phyloP scores from a whole-genome alignment of 2,113 vertebrate genomes.

The Thunnus maccoyii region DNA sequence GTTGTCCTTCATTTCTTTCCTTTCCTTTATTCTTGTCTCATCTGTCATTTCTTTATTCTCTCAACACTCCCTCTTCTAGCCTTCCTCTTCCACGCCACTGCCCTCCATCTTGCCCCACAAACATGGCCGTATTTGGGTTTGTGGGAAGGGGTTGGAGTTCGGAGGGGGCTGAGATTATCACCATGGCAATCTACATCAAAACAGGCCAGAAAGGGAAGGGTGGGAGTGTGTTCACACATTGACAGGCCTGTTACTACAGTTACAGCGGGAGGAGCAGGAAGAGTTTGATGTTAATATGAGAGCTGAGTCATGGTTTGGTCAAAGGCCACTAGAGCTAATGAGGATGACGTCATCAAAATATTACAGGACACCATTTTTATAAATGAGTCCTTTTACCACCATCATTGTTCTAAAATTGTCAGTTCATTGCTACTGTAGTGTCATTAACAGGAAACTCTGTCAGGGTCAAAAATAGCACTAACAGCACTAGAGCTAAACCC shows the following conservation, averaged over 20 bases:
- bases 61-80: conserved; percentile 3
- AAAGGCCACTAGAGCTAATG: conserved; percentile 28
- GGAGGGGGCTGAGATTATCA: conserved; percentile 64
- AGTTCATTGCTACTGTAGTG: not conserved
- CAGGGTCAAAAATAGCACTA: too few species aligned
- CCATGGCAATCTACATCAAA: conserved; percentile 72
- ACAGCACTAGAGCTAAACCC: too few species aligned
- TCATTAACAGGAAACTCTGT: conserved; percentile 11
- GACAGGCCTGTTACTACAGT: conserved; percentile 31
- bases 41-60: conserved; percentile 4
- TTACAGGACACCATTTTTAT: conserved; percentile 9
- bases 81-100: conserved; percentile 34
- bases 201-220: conserved; percentile 55
- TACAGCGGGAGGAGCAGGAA: conserved; percentile 10
- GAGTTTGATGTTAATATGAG: conserved; percentile 29
- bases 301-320: conserved; percentile 58
- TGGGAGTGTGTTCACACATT: conserved; percentile 52
- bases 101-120: conserved; percentile 58
- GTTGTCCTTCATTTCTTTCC: not conserved
- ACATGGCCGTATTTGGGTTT: conserved; percentile 79
- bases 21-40: conserved; percentile 3
- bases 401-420: conserved; percentile 7
- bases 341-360: conserved; percentile 50
- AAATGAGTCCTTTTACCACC: conserved; percentile 13
- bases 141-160: conserved; percentile 49